Conservation (phyloP, 1,140 invertebrate species). For the Chironomus striatipennis region DNA sequence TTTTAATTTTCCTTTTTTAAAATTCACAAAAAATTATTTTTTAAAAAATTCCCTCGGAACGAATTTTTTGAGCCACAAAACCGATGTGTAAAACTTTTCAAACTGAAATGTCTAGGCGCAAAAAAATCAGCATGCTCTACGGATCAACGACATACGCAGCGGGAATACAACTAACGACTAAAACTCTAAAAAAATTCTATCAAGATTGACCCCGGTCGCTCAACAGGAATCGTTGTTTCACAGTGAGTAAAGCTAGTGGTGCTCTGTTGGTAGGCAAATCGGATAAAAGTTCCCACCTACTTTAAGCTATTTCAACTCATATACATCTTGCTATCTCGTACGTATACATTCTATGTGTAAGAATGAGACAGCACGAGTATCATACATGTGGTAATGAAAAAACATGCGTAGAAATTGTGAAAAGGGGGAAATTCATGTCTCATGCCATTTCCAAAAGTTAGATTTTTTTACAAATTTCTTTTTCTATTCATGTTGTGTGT, state of each 20-base stretch:
- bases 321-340: background rate
- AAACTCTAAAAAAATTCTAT: conserved; percentile 23
- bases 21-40: too few relatives aligned
- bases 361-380: background rate
- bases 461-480: background rate
- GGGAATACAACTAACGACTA: conserved; percentile 23
- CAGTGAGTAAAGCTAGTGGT: conserved; percentile 17
- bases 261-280: conserved; percentile 17
- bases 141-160: conserved; percentile 22
- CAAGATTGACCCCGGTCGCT: conserved; percentile 18
- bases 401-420: conserved; percentile 3
- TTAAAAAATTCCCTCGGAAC: too few relatives aligned
- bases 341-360: background rate
- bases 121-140: conserved; percentile 23
- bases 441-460: conserved; percentile 12
- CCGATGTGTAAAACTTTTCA: conserved; percentile 7
- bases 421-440: background rate
- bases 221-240: conserved; percentile 20
- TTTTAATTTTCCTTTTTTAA: too few relatives aligned
- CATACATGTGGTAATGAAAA: background rate
- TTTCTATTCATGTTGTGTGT: too few relatives aligned
- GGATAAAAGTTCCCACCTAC: background rate
- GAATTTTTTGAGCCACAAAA: background rate
- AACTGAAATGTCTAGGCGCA: conserved; percentile 16
- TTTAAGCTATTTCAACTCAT: background rate